Percentiles rank a stretch among this genome's conserved stretches.
phyloP scores from a whole-genome alignment of 2,113 vertebrate species.

The Oreochromis tanganicae region DNA sequence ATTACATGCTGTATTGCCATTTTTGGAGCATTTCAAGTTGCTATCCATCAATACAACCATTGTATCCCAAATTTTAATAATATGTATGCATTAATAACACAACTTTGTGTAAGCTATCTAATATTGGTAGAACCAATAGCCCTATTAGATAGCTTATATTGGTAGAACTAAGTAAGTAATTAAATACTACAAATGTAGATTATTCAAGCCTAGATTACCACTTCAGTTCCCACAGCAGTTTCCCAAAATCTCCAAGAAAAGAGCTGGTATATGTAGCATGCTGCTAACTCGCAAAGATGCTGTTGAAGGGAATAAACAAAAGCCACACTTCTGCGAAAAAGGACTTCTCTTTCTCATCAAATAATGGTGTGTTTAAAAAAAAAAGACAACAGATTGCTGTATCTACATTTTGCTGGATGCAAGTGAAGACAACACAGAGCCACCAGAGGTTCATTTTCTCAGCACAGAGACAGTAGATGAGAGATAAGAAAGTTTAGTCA shows the following conservation, averaged over 20 bases:
- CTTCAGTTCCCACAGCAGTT: not conserved
- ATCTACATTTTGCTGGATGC: not conserved
- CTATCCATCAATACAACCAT: not conserved
- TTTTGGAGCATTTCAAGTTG: not conserved
- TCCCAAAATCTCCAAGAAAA: not conserved
- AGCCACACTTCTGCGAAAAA: not conserved
- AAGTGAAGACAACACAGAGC: not conserved
- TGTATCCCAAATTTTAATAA: not conserved
- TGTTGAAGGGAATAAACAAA: not conserved
- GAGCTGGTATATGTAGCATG: not conserved
- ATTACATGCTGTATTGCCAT: not conserved
- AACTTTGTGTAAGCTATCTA: not conserved
- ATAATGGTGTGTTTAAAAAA: not conserved
- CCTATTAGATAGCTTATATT: not conserved
- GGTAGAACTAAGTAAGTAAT: not conserved
- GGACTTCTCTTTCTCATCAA: not conserved
- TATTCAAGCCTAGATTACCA: not conserved
- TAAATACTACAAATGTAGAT: not conserved
- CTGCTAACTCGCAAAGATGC: not conserved
- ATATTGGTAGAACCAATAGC: not conserved
- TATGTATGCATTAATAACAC: not conserved
- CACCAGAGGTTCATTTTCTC: not conserved
- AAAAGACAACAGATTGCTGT: not conserved
- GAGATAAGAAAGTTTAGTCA: constrained; percentile 14
- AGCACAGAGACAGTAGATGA: not conserved